Evolutionary conservation across 2,113 vertebrate species (phyloP), one percentile per base, ranked within the genome.

Genomic region (Nycticorax nycticorax): DNA sequence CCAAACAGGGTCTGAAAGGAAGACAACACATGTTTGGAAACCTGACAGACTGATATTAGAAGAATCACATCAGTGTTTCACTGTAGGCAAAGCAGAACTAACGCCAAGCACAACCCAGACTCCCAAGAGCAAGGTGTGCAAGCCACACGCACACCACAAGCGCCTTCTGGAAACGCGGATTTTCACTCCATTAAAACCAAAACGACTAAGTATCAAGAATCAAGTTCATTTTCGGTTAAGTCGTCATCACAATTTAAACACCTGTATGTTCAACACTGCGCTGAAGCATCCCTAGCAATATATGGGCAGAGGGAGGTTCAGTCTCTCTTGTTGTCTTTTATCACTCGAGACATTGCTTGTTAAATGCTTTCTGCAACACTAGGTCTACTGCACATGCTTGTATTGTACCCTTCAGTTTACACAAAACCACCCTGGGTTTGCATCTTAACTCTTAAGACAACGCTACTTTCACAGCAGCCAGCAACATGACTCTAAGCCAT

Each of bases 1-100:
- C 99, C 99, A 93, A 99, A 99, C 88, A 99, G 97, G 89, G 98
- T 99, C 98, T 98, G 98, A 64, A 98, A 97, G 33, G 80, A 93
- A 67, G 69, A 83, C 28, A 95, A 82, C 10, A 93, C 13, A 1
- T 22, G 8, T 57, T 14, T 37, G 39, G 77, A 76, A 78, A 93
- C 39, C 24, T 63, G 77, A 81, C 3, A 76, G 23, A 47, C 8
- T 11, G 39, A 56, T 0, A 18, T 1, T 15, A 26, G 5, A 33
- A 66, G 3, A 68, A 14, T 0, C 9, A 5, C 7, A 16, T 0
- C 0, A 1, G 27, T 4, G 23, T 12, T 39, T 21, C 21, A 9
- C 19, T 6, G 33, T 4, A 67, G 28, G 57, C 33, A 59, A 23
- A 27, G 24, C 18, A 62, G 68, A 71, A 20, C 9, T 12, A 16